Evolutionary conservation across 2,888 invertebrate species (phyloP), one percentile per base, ranked within the genome.

Genomic region (Acrobeloides nanus): DNA sequence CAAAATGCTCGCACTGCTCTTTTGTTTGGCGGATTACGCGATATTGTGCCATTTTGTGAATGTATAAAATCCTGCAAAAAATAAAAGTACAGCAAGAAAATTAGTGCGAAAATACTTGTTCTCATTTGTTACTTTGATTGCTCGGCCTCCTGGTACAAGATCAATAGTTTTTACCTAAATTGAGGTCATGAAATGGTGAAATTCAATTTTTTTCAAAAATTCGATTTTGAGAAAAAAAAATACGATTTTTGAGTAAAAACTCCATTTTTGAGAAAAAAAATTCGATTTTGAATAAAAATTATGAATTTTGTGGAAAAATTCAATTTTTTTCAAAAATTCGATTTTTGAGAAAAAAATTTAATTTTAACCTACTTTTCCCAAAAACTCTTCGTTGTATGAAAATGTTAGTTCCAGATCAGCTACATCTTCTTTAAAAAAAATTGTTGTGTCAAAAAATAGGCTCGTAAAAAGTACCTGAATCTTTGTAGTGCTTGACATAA

Each of bases 31-130:
- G 84, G 75, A 93, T 89, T 88, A 99, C 93, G 56, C 92, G 84
- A 76, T 93, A 95, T 77, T 92, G 89, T 0, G 97, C 97, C 89
- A 92, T 90, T 72, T 89, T 80, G 76, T 97, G 97, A 44, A 97
- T 89, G 75, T 99, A 97, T 73, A 89, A 87, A 62, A 99, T 92
- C 78, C 88, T 88, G 76, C 46, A 81, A n/a, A 38, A 15, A 32
- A 7, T 10, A n/a, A 20, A 17, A 5, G 6, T 38, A 39, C 18
- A 40, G 31, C 7, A 20, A 20, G 17, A 45, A 24, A 32, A 44
- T 32, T 7, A 17, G 40, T 26, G 25, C 7, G 32, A 4, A 10
- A 37, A 12, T 32, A 55, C 49, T 89, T 93, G 77, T 95, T 99
- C 74, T 92, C 89, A 76, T 92, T 89, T 1, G 87, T 90, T 20